Evolutionary conservation across 2,888 invertebrate genomes (phyloP).

Genomic region (Phortica okadai): DNA sequence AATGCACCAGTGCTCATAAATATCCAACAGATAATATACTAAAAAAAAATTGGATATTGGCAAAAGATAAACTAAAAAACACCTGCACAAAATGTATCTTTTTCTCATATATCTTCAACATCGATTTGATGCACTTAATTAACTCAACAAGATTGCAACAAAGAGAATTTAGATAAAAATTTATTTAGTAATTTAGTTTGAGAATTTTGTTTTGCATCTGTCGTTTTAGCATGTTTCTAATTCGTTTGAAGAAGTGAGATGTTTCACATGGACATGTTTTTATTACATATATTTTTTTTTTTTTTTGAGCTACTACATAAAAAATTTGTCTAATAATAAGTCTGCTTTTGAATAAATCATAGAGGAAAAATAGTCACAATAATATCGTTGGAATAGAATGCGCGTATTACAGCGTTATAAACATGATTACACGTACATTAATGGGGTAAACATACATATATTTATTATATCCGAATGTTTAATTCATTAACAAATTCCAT

Average conservation of each 20-base stretch:
- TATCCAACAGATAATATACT: not conserved
- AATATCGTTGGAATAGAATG: slow-evolving; percentile 64
- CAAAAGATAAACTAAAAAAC: not conserved
- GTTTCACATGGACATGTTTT: too few species aligned
- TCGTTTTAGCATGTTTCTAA: too few species aligned
- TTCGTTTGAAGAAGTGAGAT: too few species aligned
- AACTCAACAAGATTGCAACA: too few species aligned
- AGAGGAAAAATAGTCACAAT: slow-evolving; percentile 32
- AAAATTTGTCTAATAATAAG: slow-evolving; percentile 54
- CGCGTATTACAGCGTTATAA: slow-evolving; percentile 52
- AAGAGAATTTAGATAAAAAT: too few species aligned
- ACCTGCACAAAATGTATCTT: not conserved
- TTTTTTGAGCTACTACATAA: slow-evolving; percentile 50
- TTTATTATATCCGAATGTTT: slow-evolving; percentile 41
- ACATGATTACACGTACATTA: not conserved
- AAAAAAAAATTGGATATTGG: not conserved
- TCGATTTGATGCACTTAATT: too few species aligned
- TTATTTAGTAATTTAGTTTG: too few species aligned
- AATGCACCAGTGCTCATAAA: not conserved
- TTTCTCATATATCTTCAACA: too few species aligned
- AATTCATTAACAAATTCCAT: slow-evolving; percentile 81
- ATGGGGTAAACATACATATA: not conserved
- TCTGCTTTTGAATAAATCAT: slow-evolving; percentile 36
- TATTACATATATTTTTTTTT: not conserved
- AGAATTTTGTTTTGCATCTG: too few species aligned